Conservation (phyloP, 2,113 vertebrate species). For the Hyla sarda region DNA sequence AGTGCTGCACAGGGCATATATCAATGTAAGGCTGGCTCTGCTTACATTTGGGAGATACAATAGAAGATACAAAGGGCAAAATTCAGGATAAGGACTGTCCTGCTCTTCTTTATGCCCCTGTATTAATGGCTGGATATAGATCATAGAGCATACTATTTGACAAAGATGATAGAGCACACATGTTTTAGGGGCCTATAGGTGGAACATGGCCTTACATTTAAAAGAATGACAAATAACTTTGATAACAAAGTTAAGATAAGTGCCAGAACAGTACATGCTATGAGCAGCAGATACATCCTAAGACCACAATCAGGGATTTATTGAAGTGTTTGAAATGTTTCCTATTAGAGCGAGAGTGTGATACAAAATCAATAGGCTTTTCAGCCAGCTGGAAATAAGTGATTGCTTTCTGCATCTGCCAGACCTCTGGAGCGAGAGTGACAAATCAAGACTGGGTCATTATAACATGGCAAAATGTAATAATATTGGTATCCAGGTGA, state of each 20-base stretch:
- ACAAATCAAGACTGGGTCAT: background rate
- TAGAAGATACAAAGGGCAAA: no score
- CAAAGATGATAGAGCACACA: no score
- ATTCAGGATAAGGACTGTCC: no score
- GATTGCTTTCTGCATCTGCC: conserved; percentile 21
- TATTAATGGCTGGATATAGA: background rate
- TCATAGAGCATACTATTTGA: no score
- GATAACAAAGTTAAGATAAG: background rate
- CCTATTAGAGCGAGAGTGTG: background rate
- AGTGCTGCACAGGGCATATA: no score
- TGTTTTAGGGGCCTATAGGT: background rate
- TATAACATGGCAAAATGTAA: conserved; percentile 1
- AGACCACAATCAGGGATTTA: conserved; percentile 7
- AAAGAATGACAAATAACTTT: background rate
- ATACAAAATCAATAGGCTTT: conserved; percentile 45
- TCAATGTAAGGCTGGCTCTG: no score
- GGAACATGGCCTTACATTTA: background rate
- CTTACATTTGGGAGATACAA: no score
- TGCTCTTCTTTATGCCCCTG: background rate
- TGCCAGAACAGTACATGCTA: background rate
- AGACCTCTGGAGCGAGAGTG: background rate
- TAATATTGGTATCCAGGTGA: conserved; percentile 21
- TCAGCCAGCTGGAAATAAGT: conserved; percentile 3
- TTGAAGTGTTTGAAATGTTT: conserved; percentile 39
- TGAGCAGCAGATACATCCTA: background rate